Base-by-base conservation (phyloP, 2,113 vertebrate genomes). In the Seriola rivoliana region DNA sequence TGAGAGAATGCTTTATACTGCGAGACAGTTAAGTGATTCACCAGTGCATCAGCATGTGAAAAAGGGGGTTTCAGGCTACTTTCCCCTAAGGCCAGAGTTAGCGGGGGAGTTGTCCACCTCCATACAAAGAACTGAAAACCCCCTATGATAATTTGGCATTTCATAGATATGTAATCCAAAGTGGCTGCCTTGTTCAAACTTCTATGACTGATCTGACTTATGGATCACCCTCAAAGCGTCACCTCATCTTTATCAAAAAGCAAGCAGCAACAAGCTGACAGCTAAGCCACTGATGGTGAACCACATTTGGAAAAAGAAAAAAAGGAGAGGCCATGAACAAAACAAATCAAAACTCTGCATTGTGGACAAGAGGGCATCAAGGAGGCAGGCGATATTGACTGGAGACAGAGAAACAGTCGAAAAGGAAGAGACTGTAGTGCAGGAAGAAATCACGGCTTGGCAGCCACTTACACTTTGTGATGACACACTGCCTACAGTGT, bases 401-500 rank as follows among this genome's bases (percentile, higher is more conserved):
- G 68, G 64, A 81, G 73, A 54, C 71, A 84, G 46, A 73, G 36
- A 78, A 78, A 75, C 9, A 54, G 50, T 48, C 57, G 40, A 83
- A 78, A 70, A 79, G 66, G 46, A 75, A 71, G 63, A 66, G 67
- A 85, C 14, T 69, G 32, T 23, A 50, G 62, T 46, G 81, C 54
- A 54, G 58, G 69, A 78, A 81, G 70, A 85, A 89, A 71, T 62
- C 3, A 52, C 59, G 54, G 74, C 81, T 91, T 88, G 76, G 85
- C 88, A 91, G 57, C 69, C 67, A 32, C 70, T 73, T 66, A 40
- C 40, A 64, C 48, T 84, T 50, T 16, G 63, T n/a, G 68, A 80
- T 79, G 85, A 89, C 73, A 85, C 86, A 92, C 86, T 82, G 88
- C 87, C 63, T 85, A 58, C 83, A 83, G 88, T 88, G 79, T 89